phyloP scores from a whole-genome alignment of 2,113 vertebrate species.

The Tetrax tetrax region DNA sequence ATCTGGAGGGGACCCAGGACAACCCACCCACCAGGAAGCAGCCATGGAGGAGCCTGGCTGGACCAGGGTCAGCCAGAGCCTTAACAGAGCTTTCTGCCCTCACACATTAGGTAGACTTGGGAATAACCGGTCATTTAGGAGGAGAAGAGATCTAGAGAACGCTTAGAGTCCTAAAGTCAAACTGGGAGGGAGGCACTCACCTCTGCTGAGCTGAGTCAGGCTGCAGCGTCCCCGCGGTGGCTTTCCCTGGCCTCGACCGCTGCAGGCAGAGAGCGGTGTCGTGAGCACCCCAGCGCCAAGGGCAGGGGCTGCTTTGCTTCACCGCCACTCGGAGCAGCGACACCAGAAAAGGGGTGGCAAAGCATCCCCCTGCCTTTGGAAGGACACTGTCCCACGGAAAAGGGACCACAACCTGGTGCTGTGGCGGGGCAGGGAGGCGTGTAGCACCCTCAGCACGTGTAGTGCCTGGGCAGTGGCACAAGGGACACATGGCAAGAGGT shows the following conservation, averaged over 20 bases:
- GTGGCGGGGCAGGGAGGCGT: not conserved
- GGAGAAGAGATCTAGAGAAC: not conserved
- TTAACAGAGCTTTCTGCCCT: not conserved
- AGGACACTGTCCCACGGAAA: not conserved
- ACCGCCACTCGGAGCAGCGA: not conserved
- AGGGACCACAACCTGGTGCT: not conserved
- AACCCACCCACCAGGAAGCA: not conserved
- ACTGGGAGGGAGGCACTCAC: conserved; percentile 63
- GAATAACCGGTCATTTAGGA: not conserved
- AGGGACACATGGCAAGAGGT: not conserved
- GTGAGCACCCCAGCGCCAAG: not conserved
- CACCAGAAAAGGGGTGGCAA: not conserved
- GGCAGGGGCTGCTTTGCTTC: not conserved
- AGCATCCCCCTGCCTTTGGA: not conserved
- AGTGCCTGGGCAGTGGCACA: not conserved
- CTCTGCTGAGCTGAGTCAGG: conserved; percentile 34
- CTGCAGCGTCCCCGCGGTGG: not conserved
- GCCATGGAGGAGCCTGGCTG: not conserved
- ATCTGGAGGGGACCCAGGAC: not conserved
- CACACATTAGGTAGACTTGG: not conserved
- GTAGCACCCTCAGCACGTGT: accelerated
- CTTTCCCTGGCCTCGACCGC: conserved; percentile 64
- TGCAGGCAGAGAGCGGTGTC: conserved; percentile 32
- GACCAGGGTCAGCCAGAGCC: not conserved
- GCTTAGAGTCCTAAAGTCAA: not conserved